Evolutionary conservation across 2,113 vertebrate genomes (phyloP).

Genomic region (Pachycephala philippinensis): DNA sequence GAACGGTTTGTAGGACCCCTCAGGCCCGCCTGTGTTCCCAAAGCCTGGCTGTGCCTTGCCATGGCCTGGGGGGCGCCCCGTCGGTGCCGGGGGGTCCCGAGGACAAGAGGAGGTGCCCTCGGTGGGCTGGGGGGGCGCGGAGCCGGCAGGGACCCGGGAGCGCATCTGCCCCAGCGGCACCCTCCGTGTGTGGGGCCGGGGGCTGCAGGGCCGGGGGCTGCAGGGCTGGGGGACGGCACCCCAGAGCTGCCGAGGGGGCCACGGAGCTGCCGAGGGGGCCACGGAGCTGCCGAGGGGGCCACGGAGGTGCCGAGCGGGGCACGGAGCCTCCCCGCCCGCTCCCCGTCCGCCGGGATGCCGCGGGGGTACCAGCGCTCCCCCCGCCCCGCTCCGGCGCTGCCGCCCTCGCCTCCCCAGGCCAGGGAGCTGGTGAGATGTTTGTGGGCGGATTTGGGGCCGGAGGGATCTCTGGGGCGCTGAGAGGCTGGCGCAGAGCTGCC

Average conservation of each 20-base stretch:
- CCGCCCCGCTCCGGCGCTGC: not conserved
- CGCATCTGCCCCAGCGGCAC: fast-evolving
- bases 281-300: not conserved
- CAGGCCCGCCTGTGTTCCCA: fast-evolving
- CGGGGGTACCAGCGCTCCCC: not conserved
- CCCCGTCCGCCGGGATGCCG: not conserved
- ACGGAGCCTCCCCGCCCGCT: too few relatives aligned
- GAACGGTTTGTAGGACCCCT: fast-evolving
- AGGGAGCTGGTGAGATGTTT: fast-evolving
- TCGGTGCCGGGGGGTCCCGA: fast-evolving
- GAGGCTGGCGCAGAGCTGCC: not conserved
- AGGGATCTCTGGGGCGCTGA: fast-evolving
- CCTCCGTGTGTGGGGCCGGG: not conserved
- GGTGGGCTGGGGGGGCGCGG: not conserved
- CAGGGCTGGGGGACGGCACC: not conserved
- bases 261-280: not conserved
- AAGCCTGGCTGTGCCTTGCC: fast-evolving
- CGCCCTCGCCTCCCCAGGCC: not conserved
- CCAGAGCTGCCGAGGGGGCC: not conserved
- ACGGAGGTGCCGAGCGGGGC: not conserved
- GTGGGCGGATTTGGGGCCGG: fast-evolving
- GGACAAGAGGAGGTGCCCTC: not conserved
- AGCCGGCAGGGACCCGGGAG: not conserved
- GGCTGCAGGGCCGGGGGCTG: not conserved
- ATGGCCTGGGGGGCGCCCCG: fast-evolving